Conservation (phyloP, 1,140 invertebrate genomes). For the Archegozetes longisetosus region DNA sequence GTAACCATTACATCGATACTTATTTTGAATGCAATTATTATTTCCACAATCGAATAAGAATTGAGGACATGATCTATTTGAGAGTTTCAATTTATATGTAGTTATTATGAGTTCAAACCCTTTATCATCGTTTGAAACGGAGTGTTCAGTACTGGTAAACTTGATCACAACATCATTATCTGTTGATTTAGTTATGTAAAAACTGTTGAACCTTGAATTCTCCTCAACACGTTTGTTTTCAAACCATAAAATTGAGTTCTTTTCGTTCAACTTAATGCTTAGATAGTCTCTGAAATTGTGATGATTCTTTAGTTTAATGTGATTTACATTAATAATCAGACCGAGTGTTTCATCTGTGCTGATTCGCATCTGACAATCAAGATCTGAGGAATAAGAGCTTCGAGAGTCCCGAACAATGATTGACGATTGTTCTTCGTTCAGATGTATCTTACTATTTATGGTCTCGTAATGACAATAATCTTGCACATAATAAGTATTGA, state of each 20-base stretch:
- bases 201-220: not conserved
- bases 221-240: not conserved
- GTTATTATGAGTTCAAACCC: not conserved
- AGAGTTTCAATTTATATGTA: too few species aligned
- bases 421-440: not conserved
- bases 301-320: not conserved
- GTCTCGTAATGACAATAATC: not conserved
- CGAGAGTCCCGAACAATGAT: not conserved
- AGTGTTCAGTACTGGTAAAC: not conserved
- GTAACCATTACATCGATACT: not conserved
- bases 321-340: not conserved
- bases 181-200: not conserved
- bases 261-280: not conserved
- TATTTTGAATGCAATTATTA: not conserved
- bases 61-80: too few species aligned
- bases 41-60: not conserved
- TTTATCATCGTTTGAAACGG: not conserved
- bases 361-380: not conserved
- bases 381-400: not conserved
- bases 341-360: not conserved
- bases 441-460: not conserved
- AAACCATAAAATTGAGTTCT: not conserved
- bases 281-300: not conserved
- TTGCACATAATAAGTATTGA: not conserved
- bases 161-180: not conserved